phyloP scores from a whole-genome alignment of 2,113 vertebrate species.

The Gambusia affinis region DNA sequence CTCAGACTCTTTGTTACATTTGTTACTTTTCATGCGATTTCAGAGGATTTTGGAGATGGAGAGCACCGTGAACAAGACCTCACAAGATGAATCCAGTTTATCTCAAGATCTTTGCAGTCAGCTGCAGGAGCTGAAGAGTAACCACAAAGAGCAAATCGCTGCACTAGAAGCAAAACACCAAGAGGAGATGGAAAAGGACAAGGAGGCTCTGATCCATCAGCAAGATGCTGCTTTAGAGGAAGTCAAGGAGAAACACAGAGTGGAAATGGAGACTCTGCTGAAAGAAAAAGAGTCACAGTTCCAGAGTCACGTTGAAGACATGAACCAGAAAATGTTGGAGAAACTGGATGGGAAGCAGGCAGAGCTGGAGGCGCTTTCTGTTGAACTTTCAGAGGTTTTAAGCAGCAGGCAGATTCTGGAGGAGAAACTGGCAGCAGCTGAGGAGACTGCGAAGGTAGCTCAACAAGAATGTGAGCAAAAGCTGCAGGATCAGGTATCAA shows the following conservation, averaged over 20 bases:
- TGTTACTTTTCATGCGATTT: constrained; percentile 46
- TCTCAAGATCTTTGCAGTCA: constrained; percentile 77
- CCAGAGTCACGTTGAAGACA: constrained; percentile 87
- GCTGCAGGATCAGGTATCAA: constrained; percentile 79
- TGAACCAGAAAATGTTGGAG: constrained; percentile 91
- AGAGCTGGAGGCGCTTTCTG: constrained; percentile 87
- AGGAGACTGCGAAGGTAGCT: constrained; percentile 59
- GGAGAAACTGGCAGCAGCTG: constrained; percentile 76
- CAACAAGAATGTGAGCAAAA: constrained; percentile 78
- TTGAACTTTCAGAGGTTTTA: constrained; percentile 84
- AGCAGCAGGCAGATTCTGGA: constrained; percentile 82
- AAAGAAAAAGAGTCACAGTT: constrained; percentile 89
- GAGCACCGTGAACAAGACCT: constrained; percentile 83
- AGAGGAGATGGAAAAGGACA: constrained; percentile 82
- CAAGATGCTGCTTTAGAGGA: constrained; percentile 79
- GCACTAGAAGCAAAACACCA: constrained; percentile 82
- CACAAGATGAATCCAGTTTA: constrained; percentile 74
- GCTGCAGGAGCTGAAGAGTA: constrained; percentile 83
- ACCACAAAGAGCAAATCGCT: constrained; percentile 81
- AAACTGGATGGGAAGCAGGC: constrained; percentile 90
- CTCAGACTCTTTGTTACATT: background rate
- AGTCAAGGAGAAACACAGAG: constrained; percentile 79
- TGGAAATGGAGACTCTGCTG: constrained; percentile 79
- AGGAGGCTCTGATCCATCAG: constrained; percentile 76
- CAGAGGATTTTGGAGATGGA: constrained; percentile 95